Evolutionary conservation across 2,888 invertebrate species (phyloP).

Genomic region (Tetrapedia diversipes): DNA sequence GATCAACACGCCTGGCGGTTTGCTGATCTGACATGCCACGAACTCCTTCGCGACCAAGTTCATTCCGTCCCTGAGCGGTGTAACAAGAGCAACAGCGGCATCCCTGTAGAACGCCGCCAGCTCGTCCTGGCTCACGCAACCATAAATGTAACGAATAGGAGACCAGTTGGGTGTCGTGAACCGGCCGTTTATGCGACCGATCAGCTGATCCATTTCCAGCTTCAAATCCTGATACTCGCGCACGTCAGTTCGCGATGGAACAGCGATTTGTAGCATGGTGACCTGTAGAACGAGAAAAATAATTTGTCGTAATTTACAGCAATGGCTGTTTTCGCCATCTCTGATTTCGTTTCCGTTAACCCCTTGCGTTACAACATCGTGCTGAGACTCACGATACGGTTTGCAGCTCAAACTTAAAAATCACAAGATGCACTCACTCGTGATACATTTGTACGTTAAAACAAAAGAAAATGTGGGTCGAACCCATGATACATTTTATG

Average conservation of each 20-base stretch:
- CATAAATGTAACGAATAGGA: constrained; percentile 94
- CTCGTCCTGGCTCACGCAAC: constrained; percentile 93
- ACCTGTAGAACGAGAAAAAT: constrained; percentile 76
- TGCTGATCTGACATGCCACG: constrained; percentile 95
- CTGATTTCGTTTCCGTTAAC: too few relatives aligned
- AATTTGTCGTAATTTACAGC: too few relatives aligned
- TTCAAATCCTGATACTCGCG: constrained; percentile 95
- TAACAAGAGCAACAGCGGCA: constrained; percentile 93
- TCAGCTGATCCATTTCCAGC: constrained; percentile 94
- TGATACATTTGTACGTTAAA: too few relatives aligned
- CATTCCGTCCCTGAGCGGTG: constrained; percentile 95
- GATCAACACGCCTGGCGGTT: constrained; percentile 92
- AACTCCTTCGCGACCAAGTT: constrained; percentile 96
- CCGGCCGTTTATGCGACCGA: constrained; percentile 93
- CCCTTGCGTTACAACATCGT: too few relatives aligned
- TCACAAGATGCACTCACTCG: too few relatives aligned
- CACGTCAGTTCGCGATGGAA: constrained; percentile 95
- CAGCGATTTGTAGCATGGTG: constrained; percentile 92
- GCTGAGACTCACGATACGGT: too few relatives aligned
- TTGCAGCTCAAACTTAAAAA: too few relatives aligned
- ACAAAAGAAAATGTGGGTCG: too few relatives aligned
- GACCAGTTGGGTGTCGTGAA: constrained; percentile 97
- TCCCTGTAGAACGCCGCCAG: constrained; percentile 94
- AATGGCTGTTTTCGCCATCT: too few relatives aligned
- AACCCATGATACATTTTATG: too few relatives aligned